Percentiles rank a stretch among this genome's conserved stretches.
These are phyloP conservation scores for Esperia sulphurella DNA, from an alignment of 2,888 invertebrate genomes.

Conservation along the genomic window DNA sequence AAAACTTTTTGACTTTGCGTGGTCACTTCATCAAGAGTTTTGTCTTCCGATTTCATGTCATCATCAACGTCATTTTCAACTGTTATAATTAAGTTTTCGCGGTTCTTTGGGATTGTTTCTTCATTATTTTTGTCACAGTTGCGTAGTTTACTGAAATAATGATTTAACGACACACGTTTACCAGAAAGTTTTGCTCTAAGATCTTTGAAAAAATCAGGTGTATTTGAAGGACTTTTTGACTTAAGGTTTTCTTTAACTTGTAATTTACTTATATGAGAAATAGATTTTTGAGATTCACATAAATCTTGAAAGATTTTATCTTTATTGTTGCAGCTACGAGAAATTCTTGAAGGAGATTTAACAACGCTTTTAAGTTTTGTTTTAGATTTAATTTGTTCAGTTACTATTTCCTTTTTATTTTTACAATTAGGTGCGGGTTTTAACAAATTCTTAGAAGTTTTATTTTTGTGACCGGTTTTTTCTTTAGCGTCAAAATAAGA, in stretches of 20 bases:
- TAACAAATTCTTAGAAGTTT: no score
- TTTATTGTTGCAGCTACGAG: neutral
- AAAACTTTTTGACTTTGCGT: constrained; percentile 8
- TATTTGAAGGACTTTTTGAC: constrained; percentile 2
- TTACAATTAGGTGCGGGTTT: no score
- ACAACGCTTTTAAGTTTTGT: no score
- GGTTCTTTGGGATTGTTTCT: constrained; percentile 7
- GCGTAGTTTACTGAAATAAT: constrained; percentile 1
- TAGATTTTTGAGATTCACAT: constrained; percentile 1
- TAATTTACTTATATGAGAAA: constrained; percentile 18
- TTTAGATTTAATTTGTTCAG: no score
- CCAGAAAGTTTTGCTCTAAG: constrained; percentile 27
- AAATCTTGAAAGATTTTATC: neutral
- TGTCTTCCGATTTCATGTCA: neutral
- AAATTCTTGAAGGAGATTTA: neutral
- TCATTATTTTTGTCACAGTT: neutral
- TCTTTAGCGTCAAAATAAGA: no score
- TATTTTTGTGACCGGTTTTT: no score
- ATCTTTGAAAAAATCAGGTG: constrained; percentile 14
- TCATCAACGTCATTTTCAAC: constrained; percentile 14
- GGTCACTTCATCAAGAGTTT: neutral
- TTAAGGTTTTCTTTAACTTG: constrained; percentile 7
- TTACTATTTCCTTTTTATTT: no score
- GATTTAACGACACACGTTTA: constrained; percentile 8
- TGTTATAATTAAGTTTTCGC: constrained; percentile 30